Conservation (phyloP, 2,888 invertebrate species). For the Gymnoscelis rufifasciata region DNA sequence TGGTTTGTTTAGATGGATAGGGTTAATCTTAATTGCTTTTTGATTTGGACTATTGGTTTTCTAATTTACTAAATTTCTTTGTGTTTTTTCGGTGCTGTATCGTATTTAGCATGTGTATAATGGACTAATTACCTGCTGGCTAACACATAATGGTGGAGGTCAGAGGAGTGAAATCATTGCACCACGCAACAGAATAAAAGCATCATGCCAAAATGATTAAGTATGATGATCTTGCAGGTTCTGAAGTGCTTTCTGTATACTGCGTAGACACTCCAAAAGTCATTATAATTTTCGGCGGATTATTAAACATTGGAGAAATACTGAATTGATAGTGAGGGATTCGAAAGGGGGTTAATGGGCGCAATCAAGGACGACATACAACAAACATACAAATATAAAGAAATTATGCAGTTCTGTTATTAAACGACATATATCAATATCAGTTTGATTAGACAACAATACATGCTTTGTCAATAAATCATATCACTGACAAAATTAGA, state of each 20-base stretch:
- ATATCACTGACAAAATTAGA: not conserved
- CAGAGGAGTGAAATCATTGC: no score
- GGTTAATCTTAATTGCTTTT: no score
- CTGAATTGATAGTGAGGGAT: not conserved
- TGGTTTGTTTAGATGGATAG: no score
- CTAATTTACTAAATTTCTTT: no score
- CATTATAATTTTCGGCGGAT: not conserved
- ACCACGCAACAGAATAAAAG: no score
- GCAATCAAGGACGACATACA: conserved; percentile 12
- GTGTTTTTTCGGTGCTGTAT: not conserved
- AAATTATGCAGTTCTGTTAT: conserved; percentile 5
- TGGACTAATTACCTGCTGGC: no score
- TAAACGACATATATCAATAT: conserved; percentile 5
- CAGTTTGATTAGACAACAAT: not conserved
- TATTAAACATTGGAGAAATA: not conserved
- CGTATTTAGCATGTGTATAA: not conserved
- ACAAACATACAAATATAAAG: conserved; percentile 8
- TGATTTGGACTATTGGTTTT: no score
- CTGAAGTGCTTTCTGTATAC: not conserved
- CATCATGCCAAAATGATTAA: conserved; percentile 1
- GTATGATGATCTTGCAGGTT: not conserved
- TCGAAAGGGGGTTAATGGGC: conserved; percentile 1
- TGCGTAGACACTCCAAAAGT: not conserved
- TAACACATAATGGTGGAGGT: no score
- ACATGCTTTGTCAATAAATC: conserved; percentile 1